A percentile compares a stretch with the other conserved stretches of the same genome.
Conservation (phyloP, 2,797 vertebrate genomes). For the Galago senegalensis region DNA sequence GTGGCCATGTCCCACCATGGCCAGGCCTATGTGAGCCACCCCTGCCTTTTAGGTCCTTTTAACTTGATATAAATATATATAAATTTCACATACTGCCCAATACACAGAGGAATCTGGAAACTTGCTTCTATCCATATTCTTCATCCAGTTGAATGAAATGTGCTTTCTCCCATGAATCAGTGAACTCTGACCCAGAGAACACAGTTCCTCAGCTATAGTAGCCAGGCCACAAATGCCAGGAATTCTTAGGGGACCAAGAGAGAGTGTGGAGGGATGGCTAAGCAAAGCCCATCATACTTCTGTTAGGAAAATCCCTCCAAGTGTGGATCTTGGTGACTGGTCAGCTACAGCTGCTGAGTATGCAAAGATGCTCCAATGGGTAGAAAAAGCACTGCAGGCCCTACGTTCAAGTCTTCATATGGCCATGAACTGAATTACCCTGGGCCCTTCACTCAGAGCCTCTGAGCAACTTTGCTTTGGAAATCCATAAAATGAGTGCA, state of each 20-base stretch:
- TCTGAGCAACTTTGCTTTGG: neutral
- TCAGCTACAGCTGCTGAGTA: neutral
- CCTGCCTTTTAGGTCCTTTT: neutral
- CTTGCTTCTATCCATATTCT: neutral
- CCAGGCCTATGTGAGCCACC: neutral
- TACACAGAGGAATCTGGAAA: conserved; percentile 2
- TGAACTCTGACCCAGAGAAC: conserved; percentile 23
- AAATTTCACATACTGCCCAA: neutral
- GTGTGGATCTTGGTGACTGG: neutral
- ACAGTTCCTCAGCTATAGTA: neutral
- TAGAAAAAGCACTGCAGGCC: neutral
- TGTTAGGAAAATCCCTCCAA: neutral
- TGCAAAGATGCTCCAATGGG: neutral
- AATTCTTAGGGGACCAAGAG: neutral
- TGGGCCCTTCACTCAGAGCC: neutral
- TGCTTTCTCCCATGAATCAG: neutral
- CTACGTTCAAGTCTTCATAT: neutral
- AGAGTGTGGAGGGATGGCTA: neutral
- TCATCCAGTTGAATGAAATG: conserved; percentile 4
- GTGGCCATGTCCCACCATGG: neutral
- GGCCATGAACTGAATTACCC: neutral
- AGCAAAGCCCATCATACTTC: neutral
- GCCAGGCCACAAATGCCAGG: neutral
- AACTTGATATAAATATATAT: neutral
- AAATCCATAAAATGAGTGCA: conserved; percentile 1